A percentile compares a stretch with the other conserved stretches of the same genome.
These are phyloP conservation scores for Parazoanthus swiftii DNA, from an alignment of 92 coral and sea anemone genomes.

Conservation along the genomic window DNA sequence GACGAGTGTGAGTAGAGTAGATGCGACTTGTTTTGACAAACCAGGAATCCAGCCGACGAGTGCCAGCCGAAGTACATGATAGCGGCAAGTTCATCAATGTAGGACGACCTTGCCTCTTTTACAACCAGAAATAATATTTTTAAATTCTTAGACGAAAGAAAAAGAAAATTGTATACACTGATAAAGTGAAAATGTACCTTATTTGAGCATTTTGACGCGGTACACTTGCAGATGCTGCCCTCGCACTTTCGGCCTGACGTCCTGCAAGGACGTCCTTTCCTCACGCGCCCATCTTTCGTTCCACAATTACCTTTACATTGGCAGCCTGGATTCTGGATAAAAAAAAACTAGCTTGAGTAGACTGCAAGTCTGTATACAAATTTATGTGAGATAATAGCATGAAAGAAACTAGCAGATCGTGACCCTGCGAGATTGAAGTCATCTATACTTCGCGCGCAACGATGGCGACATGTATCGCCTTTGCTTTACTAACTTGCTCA, in stretches of 20 bases:
- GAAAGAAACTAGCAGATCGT: neutral
- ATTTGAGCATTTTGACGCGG: neutral
- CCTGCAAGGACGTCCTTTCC: neutral
- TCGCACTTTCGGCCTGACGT: neutral
- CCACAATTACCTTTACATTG: slow-evolving; percentile 8
- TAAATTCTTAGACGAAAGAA: neutral
- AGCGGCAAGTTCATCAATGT: slow-evolving; percentile 2
- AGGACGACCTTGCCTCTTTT: neutral
- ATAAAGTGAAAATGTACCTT: neutral
- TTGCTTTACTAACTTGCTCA: no score
- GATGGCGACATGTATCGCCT: no score
- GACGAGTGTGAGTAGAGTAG: no score
- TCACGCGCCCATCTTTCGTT: neutral
- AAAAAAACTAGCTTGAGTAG: neutral
- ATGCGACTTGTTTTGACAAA: neutral
- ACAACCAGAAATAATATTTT: slow-evolving; percentile 9
- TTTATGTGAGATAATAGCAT: neutral
- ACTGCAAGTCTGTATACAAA: neutral
- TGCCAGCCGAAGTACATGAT: slow-evolving; percentile 11
- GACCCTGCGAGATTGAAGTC: no score
- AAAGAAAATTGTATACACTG: neutral
- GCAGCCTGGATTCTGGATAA: slow-evolving; percentile 8
- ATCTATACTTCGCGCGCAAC: no score
- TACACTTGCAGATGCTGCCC: neutral
- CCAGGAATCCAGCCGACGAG: neutral